Percentiles rank a stretch among this genome's conserved stretches.
These are phyloP conservation scores for Scaptomyza caliginosa DNA, from an alignment of 2,888 invertebrate genomes.

Conservation along the genomic window DNA sequence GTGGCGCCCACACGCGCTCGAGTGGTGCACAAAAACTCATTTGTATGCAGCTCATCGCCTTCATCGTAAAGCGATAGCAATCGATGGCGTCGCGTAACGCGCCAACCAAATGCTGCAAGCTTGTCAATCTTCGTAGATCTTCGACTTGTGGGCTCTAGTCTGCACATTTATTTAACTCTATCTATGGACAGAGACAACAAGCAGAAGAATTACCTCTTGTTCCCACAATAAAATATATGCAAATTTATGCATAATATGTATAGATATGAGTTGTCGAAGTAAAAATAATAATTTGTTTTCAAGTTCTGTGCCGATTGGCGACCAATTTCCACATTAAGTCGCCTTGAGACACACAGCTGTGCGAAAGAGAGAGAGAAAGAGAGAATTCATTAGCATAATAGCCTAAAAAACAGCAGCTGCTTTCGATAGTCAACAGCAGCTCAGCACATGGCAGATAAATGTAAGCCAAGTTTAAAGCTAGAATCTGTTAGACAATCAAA, in stretches of 20 bases:
- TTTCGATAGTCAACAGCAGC: constrained; percentile 32
- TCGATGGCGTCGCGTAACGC: constrained; percentile 71
- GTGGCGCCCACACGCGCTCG: constrained; percentile 71
- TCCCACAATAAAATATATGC: constrained; percentile 67
- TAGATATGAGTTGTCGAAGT: constrained; percentile 11
- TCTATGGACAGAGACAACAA: constrained; percentile 2
- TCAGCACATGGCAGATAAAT: constrained; percentile 24
- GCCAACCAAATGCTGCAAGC: constrained; percentile 67
- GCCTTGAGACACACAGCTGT: constrained; percentile 37
- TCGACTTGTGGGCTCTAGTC: constrained; percentile 5
- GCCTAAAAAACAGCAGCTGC: constrained; percentile 43
- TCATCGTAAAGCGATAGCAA: constrained; percentile 33
- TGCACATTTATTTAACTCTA: constrained; percentile 12
- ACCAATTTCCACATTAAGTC: constrained; percentile 40
- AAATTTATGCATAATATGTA: constrained; percentile 61
- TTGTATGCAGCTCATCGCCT: constrained; percentile 67
- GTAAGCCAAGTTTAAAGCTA: constrained; percentile 21
- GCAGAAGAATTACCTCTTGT: constrained; percentile 27
- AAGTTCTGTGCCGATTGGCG: constrained; percentile 49
- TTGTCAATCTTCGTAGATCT: constrained; percentile 53
- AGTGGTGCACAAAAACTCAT: constrained; percentile 45
- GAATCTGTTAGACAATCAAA: constrained; percentile 45
- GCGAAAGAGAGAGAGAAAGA: too few relatives aligned
- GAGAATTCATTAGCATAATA: constrained; percentile 61
- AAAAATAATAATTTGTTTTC: constrained; percentile 60